Conservation (phyloP, 2,888 invertebrate species). For the Teinopalpus imperialis region DNA sequence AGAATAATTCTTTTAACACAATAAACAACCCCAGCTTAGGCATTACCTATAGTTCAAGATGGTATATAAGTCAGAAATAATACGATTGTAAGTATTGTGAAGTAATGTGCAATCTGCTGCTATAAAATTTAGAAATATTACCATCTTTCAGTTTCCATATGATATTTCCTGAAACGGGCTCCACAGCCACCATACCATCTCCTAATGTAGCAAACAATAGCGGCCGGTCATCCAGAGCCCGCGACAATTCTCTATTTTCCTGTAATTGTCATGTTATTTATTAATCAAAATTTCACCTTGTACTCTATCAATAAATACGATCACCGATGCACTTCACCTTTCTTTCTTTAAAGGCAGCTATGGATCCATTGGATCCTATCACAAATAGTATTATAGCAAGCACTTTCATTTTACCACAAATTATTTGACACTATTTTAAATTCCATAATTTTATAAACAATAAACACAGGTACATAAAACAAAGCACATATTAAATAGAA, state of each 20-base stretch:
- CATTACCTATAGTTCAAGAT: too few relatives aligned
- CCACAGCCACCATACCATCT: conserved; percentile 95
- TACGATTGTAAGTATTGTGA: too few relatives aligned
- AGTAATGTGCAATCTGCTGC: too few relatives aligned
- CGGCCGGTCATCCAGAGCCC: conserved; percentile 86
- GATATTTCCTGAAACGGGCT: conserved; percentile 90
- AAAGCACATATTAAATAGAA: conserved; percentile 13
- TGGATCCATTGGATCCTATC: conserved; percentile 54
- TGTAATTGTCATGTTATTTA: conserved; percentile 46
- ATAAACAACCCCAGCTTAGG: too few relatives aligned
- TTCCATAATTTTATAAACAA: conserved; percentile 16
- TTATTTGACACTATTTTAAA: conserved; percentile 18
- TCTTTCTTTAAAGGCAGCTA: conserved; percentile 55
- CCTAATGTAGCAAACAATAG: conserved; percentile 96
- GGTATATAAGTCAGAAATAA: too few relatives aligned
- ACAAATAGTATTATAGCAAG: conserved; percentile 54
- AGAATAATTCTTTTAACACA: too few relatives aligned
- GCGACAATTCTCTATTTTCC: conserved; percentile 85
- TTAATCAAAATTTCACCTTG: conserved; percentile 31
- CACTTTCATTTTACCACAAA: conserved; percentile 49
- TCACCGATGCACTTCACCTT: conserved; percentile 55
- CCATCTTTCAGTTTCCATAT: conserved; percentile 96
- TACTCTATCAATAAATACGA: conserved; percentile 30
- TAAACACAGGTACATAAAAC: not conserved
- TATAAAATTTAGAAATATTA: conserved; percentile 49